These are phyloP conservation scores for Pipa parva DNA, from an alignment of 2,113 vertebrate species.

Conservation along the genomic window DNA sequence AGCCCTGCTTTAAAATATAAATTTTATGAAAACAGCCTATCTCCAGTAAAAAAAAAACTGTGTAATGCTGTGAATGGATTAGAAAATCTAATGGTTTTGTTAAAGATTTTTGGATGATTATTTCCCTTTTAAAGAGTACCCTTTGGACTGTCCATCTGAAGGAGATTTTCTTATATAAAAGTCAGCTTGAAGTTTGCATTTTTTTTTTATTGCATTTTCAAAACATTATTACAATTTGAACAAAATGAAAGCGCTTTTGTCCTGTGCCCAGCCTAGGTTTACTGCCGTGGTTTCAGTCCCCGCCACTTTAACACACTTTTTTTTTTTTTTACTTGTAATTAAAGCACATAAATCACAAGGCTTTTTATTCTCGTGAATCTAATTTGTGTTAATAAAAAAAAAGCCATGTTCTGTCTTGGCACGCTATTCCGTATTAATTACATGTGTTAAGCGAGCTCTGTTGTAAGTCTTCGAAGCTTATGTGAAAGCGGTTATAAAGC, in stretches of 20 bases:
- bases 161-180: neutral
- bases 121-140: no score
- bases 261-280: neutral
- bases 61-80: no score
- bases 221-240: neutral
- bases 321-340: slow-evolving; percentile 58
- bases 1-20: no score
- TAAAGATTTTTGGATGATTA: no score
- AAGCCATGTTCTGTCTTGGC: slow-evolving; percentile 45
- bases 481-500: neutral
- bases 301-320: slow-evolving; percentile 7
- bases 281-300: neutral
- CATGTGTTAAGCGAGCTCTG: slow-evolving; percentile 56
- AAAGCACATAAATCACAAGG: slow-evolving; percentile 1
- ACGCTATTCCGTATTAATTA: slow-evolving; percentile 51
- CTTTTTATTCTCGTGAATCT: neutral
- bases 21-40: no score
- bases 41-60: no score
- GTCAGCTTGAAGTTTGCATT: neutral
- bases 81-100: no score
- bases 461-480: slow-evolving; percentile 56
- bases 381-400: neutral
- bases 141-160: neutral
- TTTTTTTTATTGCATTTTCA: neutral
- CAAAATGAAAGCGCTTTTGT: neutral